These are phyloP conservation scores for Steatornis caripensis DNA, from an alignment of 2,113 vertebrate genomes.

Conservation along the genomic window DNA sequence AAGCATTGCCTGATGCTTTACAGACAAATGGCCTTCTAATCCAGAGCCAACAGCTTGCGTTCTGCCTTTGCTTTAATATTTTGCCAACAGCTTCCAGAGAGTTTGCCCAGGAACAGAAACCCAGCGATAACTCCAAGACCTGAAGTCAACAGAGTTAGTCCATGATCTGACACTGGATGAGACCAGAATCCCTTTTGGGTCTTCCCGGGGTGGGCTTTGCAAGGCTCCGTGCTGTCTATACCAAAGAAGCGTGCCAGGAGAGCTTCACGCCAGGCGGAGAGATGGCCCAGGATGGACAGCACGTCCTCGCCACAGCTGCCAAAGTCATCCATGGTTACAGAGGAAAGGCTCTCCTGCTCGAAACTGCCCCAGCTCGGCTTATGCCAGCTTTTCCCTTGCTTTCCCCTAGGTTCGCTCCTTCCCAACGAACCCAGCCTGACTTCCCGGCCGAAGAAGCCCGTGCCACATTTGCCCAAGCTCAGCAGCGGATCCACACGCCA, in stretches of 20 bases:
- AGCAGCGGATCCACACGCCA: neutral
- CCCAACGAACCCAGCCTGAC: neutral
- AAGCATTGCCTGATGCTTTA: neutral
- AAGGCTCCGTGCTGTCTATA: too few relatives aligned
- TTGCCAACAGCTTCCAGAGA: neutral
- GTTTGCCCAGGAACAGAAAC: neutral
- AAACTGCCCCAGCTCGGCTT: neutral
- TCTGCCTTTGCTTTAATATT: neutral
- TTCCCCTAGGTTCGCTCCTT: neutral
- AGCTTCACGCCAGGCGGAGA: neutral
- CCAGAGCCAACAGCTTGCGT: neutral
- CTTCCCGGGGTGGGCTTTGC: neutral
- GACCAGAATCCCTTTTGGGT: neutral
- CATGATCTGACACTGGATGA: neutral
- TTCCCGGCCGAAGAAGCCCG: neutral
- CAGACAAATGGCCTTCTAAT: neutral
- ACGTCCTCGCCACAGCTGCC: accelerated
- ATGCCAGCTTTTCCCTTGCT: neutral
- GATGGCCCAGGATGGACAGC: neutral
- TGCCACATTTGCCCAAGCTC: neutral
- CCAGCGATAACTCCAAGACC: neutral
- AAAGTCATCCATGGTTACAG: neutral
- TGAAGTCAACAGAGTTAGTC: neutral
- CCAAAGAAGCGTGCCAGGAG: neutral
- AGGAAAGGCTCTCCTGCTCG: too few relatives aligned